Base-by-base conservation (phyloP, 2,113 vertebrate genomes). In the Equus przewalskii region DNA sequence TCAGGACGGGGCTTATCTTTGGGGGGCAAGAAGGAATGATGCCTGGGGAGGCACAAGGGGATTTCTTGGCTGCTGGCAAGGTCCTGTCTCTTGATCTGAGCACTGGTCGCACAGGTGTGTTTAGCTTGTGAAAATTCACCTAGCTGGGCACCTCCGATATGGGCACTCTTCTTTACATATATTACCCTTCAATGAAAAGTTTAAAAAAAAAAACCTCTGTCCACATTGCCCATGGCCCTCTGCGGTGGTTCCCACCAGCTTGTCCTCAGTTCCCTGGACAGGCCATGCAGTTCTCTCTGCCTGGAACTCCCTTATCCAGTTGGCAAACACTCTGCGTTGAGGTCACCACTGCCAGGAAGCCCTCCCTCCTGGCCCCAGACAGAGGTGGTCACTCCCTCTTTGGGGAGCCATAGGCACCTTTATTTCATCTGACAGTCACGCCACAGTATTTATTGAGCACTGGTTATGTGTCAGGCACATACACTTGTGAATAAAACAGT, bases 21-120 rank as follows among this genome's bases (percentile, higher is more conserved):
- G 26, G 10, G 36, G 7, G 14, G 19, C 49, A 9, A n/a, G 19
- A 62, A 72, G 30, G 73, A 56, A 62, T 15, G 18, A 28, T 10
- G 64, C n/a, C 28, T 28, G 56, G n/a, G 28, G 33, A 67, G 28
- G n/a, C 15, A 1, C 0, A 0, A 1, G 28, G 60, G 33, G 7
- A 18, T 11, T 54, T 89, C 41, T 28, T 5, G 67, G 12, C 24
- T 15, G 18, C 24, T 8, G 44, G 16, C 24, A 7, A 3, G 44
- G 6, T 41, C 78, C 72, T 72, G 13, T 44, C 54, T 81, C 18
- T 81, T 80, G n/a, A 80, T 30, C 54, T 36, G 22, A 44, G 79
- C 62, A 2, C 81, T 36, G 58, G 56, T 58, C 33, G 16, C 18
- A 14, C 67, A 62, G 28, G 28, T 24, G 54, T 14, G 62, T 64